Base-by-base conservation (phyloP, 2,888 invertebrate genomes). In the Clivina fossor region DNA sequence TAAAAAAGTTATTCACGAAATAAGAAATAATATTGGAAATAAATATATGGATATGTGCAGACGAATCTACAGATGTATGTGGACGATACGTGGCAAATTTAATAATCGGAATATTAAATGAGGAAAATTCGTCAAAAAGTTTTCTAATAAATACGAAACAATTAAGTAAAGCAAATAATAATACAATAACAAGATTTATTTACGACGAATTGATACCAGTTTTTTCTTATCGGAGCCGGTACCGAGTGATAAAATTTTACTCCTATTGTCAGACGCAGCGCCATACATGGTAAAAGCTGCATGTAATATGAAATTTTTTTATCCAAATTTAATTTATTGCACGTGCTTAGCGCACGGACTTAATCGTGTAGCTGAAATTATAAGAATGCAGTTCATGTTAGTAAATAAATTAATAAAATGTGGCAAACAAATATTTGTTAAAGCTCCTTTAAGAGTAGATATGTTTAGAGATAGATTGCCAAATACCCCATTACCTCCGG, bases 281-380 rank as follows among this genome's bases (percentile, higher is more conserved):
- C n/a, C n/a, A n/a, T n/a, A n/a, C n/a, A n/a, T n/a, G 35, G 35
- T 63, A 26, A 65, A 65, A 58, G 60, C 66, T 18, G 62, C 53
- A 4, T 37, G 55, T 49, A 61, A 58, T 35, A 53, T 68, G 22
- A 61, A 64, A 60, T 58, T 56, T 8, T 61, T 65, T 30, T 69
- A 65, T 54, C 59, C 60, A 4, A 62, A 65, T 43, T 43, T 69
- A 48, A 38, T 65, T 5, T 66, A 69, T 56, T 38, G 63, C 11
- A 69, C 68, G 18, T 69, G 68, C 58, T 44, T 68, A 43, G 66
- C 66, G 11, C 68, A 69, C 59, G 66, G 58, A 26, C 19, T 70
- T 2, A 62, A 69, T 51, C 43, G 63, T 46, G 63, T 69, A 16
- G 63, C 62, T 9, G 67, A 70, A 61, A 47, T 59, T 38, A 59